Percentiles rank a stretch among this genome's conserved stretches.
These are phyloP conservation scores for Malurus elegans DNA, from an alignment of 2,113 vertebrate species.

Conservation along the genomic window DNA sequence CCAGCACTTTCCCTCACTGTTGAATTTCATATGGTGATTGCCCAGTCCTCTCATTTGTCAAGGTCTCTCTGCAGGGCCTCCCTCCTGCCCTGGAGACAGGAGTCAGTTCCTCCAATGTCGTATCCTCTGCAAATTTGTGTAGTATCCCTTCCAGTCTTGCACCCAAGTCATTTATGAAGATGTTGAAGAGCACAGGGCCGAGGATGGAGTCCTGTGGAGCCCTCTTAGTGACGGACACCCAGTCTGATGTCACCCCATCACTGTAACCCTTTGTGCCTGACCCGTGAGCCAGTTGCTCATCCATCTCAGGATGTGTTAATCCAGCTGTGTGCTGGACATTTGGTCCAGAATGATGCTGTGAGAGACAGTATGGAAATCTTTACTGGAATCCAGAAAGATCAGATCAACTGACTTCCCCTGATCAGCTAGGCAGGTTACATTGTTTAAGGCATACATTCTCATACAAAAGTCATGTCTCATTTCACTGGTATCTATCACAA, in stretches of 20 bases:
- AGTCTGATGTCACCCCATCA: not conserved
- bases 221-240: not conserved
- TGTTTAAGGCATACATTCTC: not conserved
- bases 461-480: not conserved
- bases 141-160: fast-evolving
- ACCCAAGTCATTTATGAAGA: not conserved
- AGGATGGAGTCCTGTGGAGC: not conserved
- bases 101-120: not conserved
- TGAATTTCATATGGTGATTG: not conserved
- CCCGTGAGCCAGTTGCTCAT: not conserved
- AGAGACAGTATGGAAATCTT: not conserved
- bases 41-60: not conserved
- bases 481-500: not conserved
- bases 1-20: fast-evolving
- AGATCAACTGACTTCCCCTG: not conserved
- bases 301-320: not conserved
- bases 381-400: not conserved
- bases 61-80: not conserved
- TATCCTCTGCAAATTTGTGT: not conserved
- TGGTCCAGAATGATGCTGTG: not conserved
- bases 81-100: fast-evolving
- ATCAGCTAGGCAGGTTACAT: not conserved
- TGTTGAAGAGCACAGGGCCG: not conserved
- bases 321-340: not conserved
- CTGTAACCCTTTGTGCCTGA: not conserved